phyloP scores from a whole-genome alignment of 2,113 vertebrate genomes.

The Dipodomys merriami region DNA sequence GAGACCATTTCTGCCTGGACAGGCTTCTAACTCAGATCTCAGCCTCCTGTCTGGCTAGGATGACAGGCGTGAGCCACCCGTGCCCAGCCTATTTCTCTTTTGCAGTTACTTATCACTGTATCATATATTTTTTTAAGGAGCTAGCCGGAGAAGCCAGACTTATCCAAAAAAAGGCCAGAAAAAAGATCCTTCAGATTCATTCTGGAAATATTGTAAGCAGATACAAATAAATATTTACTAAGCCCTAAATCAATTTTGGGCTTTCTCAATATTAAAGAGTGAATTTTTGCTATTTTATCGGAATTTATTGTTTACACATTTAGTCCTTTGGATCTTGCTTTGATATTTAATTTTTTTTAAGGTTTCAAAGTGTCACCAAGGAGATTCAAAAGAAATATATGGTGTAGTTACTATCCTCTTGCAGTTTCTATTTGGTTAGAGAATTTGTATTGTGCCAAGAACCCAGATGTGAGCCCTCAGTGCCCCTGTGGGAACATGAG shows the following conservation, averaged over 20 bases:
- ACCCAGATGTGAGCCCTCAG: background rate
- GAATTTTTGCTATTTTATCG: slow-evolving; percentile 43
- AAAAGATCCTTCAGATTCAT: background rate
- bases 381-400: slow-evolving; percentile 28
- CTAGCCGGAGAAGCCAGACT: background rate
- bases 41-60: too few relatives aligned
- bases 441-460: slow-evolving; percentile 1
- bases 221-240: too few relatives aligned
- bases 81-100: background rate
- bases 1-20: too few relatives aligned
- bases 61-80: too few relatives aligned
- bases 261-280: background rate
- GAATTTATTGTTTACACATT: background rate
- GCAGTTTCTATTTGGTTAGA: slow-evolving; percentile 15
- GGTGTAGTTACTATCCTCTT: background rate
- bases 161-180: background rate
- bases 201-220: slow-evolving; percentile 5
- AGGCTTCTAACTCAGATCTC: too few relatives aligned
- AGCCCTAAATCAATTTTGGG: too few relatives aligned
- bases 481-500: slow-evolving; percentile 6
- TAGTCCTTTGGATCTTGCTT: slow-evolving; percentile 25
- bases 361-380: background rate
- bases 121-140: background rate
- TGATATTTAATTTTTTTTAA: slow-evolving; percentile 35
- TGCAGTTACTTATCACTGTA: background rate